Base-by-base conservation (phyloP, 2,797 vertebrate species). In the Syngnathus rostellatus region DNA sequence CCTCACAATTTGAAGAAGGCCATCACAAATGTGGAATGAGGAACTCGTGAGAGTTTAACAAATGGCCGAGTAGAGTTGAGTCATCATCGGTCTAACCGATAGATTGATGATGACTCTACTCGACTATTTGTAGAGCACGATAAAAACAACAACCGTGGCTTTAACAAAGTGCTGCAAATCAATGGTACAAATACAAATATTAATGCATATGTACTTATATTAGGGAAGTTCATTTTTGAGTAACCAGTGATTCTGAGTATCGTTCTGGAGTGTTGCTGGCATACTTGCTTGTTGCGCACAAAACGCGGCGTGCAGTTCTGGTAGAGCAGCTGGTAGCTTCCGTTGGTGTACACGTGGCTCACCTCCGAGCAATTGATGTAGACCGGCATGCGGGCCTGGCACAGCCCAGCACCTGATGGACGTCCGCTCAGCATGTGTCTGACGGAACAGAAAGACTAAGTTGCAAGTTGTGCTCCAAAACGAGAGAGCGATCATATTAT, bases 351-450 rank as follows among this genome's bases (percentile, higher is more conserved):
- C 76, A 92, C 70, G 69, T 92, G 77, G 40, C 89, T 90, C n/a
- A 92, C 91, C 73, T 92, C 90, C 8, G 87, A 86, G 77, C 90
- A 92, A 81, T 92, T 92, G 39, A 92, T 89, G 66, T 92, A 92
- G 53, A 92, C 85, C 0, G 91, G 89, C 74, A 68, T 81, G 16
- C 48, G 85, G 37, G 88, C 86, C 74, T 89, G 89, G 77, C 89
- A 91, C 51, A 89, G 72, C 11, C 72, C 74, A 62, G 81, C 0
- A 53, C 68, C 76, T 60, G 79, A 72, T 1, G 72, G 80, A 40
- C 62, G 68, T 69, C 70, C 68, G 0, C 64, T 80, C 62, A 87
- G 65, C 50, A 70, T 65, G 0, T 67, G 69, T 68, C 88, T 88
- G 58, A 21, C 38, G 12, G 57, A n/a, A 51, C 50, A 51, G 43